A percentile compares a stretch with the other conserved stretches of the same genome.
These are phyloP conservation scores for Muscidifurax raptorellus DNA, from an alignment of 1,140 invertebrate species.

Conservation along the genomic window DNA sequence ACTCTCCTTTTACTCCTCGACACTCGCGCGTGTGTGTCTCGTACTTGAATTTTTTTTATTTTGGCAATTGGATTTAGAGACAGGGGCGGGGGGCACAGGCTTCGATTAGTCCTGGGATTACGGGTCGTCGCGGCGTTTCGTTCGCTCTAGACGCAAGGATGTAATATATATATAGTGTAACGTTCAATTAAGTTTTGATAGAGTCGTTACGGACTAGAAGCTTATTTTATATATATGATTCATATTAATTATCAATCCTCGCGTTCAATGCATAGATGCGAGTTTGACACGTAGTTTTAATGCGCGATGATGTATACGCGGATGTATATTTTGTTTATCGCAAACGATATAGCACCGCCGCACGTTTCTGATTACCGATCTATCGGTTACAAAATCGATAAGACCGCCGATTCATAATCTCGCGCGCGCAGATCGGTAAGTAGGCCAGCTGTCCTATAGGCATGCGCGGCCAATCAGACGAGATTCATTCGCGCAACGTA, in stretches of 20 bases:
- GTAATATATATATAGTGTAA: background rate
- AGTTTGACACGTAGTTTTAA: too few relatives aligned
- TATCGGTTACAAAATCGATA: background rate
- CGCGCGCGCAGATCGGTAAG: background rate
- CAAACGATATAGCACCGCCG: too few relatives aligned
- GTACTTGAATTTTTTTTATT: slow-evolving; percentile 21
- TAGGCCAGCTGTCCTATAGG: background rate
- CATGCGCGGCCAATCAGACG: background rate
- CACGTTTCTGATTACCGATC: too few relatives aligned
- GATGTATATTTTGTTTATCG: too few relatives aligned
- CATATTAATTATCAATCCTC: too few relatives aligned
- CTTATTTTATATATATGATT: too few relatives aligned
- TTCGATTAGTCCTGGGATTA: background rate
- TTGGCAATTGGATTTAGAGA: background rate
- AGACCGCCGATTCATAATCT: background rate
- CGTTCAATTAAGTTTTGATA: background rate
- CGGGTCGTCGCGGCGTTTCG: background rate
- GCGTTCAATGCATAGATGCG: too few relatives aligned
- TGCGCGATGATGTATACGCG: too few relatives aligned
- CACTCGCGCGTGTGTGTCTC: slow-evolving; percentile 26
- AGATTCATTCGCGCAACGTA: background rate
- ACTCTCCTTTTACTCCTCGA: slow-evolving; percentile 12
- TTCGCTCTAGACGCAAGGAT: too few relatives aligned
- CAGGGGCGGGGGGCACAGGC: background rate
- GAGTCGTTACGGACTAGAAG: background rate